Conservation (phyloP, 2,113 vertebrate genomes). For the Sinocyclocheilus anshuiensis region DNA sequence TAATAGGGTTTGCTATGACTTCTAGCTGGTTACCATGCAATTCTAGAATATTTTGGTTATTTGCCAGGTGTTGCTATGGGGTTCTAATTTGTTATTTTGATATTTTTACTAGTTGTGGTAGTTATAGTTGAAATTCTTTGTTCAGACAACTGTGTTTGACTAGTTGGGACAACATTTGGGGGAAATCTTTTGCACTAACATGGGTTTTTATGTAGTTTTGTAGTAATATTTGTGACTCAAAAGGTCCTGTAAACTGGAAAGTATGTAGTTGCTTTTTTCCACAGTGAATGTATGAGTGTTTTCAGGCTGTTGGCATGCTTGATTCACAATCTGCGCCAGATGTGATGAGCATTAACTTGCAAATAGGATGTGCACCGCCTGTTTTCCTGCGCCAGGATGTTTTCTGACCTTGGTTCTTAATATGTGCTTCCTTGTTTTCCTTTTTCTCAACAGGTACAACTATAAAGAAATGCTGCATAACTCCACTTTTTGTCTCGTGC, state of each 20-base stretch:
- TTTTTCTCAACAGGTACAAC: conserved; percentile 84
- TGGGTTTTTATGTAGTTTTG: background rate
- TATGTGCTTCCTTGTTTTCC: conserved; percentile 22
- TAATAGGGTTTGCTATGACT: too few species aligned
- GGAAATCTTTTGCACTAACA: background rate
- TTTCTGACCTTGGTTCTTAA: background rate
- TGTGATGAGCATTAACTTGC: background rate
- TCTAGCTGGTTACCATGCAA: too few species aligned
- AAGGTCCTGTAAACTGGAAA: background rate
- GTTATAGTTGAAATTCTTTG: too few species aligned
- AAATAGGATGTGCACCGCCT: background rate
- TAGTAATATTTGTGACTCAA: background rate
- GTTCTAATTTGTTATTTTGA: too few species aligned
- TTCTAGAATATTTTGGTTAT: too few species aligned
- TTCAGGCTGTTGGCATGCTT: too few species aligned
- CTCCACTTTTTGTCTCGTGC: conserved; percentile 99
- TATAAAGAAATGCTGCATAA: conserved; percentile 99
- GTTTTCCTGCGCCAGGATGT: background rate
- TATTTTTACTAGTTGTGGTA: too few species aligned
- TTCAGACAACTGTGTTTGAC: background rate
- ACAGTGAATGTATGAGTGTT: too few species aligned
- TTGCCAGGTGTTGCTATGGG: too few species aligned
- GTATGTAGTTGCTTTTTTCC: background rate
- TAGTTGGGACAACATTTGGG: background rate
- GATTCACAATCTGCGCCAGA: background rate